Evolutionary conservation across 2,888 invertebrate species (phyloP), one percentile per base, ranked within the genome.

Genomic region (Tachina lurida): DNA sequence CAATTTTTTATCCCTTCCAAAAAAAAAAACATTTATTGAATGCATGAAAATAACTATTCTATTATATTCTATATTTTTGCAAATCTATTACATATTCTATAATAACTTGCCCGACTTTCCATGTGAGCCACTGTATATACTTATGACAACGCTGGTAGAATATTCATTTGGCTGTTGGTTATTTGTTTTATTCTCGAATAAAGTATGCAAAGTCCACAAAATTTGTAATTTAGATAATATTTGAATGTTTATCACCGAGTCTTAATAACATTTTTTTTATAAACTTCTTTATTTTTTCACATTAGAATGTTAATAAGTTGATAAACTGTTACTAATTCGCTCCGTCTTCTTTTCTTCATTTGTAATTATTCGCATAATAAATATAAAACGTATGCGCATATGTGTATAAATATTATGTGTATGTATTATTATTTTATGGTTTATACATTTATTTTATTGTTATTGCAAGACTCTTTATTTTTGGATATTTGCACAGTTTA

Each of bases 301-400:
- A 77, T 77, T 12, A 58, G 31, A 39, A 19, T 41, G 65, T 39
- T 78, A 84, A 84, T 74, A 60, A 74, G 45, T 80, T 79, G 58
- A 58, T 65, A 83, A 65, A 71, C 58, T 17, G 71, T 39, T 67
- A 60, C 15, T 60, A 39, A 56, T 60, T 81, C 58, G 13, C 10
- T 49, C 12, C 22, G 56, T 65, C 41, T 68, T 60, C 15, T 45
- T 12, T 60, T 62, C 19, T 56, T 41, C 2, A 31, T 52, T 31
- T 19, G 31, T 8, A 71, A 76, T 58, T 58, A 47, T 58, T 54
- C 19, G 12, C 17, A 10, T 43, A 8, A 22, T 19, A 39, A 54
- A 43, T 54, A 10, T 31, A 31, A 31, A 31, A 31, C 3, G 2
- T 31, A 31, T 31, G 31, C 31, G 4, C 31, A 31, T 31, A 31